Evolutionary conservation across 2,888 invertebrate genomes (phyloP), one percentile per base, ranked within the genome.

Genomic region (Erannis defoliaria): DNA sequence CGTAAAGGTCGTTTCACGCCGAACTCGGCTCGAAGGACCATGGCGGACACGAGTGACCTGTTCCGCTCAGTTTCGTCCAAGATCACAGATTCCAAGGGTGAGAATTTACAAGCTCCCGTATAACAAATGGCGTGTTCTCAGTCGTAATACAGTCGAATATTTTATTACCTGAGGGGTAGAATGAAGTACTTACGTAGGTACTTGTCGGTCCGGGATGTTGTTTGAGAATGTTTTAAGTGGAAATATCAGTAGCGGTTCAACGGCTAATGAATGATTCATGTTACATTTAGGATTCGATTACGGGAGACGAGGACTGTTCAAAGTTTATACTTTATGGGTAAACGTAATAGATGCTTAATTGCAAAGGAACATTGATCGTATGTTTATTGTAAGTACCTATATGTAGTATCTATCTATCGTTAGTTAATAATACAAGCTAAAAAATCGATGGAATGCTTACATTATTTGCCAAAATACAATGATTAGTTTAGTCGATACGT

Each of bases 21-120:
- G 29, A 49, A 67, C 66, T 72, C 74, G 68, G 75, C 72, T 73
- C 73, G 74, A 71, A 74, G 74, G 76, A 75, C 75, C 78, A 72
- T 72, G 75, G 73, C 73, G 68, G 73, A 76, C 76, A 76, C 78
- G 74, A 73, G 72, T 76, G 72, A 74, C 73, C 71, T 70, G 77
- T 81, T 81, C 76, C 81, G 78, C 76, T 74, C 74, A 72, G 77
- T 78, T 78, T 74, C 59, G 43, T 63, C 38, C 46, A 68, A 76
- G 60, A 66, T 71, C 64, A 64, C 65, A 71, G 68, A 67, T 68
- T 68, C 48, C 64, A 61, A 62, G 64, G 66, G 68, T 70, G 63
- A 51, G 58, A 67, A 64, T 71, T 68, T 67, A 68, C 64, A 67
- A 62, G 61, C 61, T 61, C 58, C 62, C 50, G 51, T 63, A 57